Conservation (phyloP, 2,888 invertebrate genomes). For the Horisme vitalbata region DNA sequence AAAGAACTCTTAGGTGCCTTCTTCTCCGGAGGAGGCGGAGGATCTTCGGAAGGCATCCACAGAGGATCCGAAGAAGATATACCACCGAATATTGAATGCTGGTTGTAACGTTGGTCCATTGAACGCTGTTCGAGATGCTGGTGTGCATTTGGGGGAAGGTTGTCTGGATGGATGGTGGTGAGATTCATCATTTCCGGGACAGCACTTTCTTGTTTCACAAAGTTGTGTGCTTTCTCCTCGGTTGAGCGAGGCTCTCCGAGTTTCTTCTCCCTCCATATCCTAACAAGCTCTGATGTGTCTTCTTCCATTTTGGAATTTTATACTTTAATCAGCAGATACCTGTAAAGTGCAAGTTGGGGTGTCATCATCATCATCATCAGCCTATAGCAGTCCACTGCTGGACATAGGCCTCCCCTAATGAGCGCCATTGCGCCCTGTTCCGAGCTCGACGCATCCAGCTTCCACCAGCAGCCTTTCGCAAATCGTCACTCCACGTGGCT, state of each 20-base stretch:
- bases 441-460: too few relatives aligned
- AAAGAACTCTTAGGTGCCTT: conserved; percentile 30
- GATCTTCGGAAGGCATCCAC: conserved; percentile 30
- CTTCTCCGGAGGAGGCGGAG: conserved; percentile 15
- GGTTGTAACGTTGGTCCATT: conserved; percentile 12
- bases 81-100: conserved; percentile 30
- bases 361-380: too few relatives aligned
- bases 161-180: conserved; percentile 22
- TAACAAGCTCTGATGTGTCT: conserved; percentile 20
- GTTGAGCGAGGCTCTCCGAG: conserved; percentile 10
- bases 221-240: conserved; percentile 21
- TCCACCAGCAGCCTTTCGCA: too few relatives aligned
- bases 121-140: conserved; percentile 17
- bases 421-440: too few relatives aligned
- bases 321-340: background rate
- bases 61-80: conserved; percentile 17
- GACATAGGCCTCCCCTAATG: too few relatives aligned
- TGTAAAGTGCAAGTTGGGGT: background rate
- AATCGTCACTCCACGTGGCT: too few relatives aligned
- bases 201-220: conserved; percentile 18
- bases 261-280: conserved; percentile 24
- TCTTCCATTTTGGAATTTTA: conserved; percentile 10
- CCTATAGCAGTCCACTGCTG: too few relatives aligned
- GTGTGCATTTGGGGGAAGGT: conserved; percentile 14
- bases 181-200: conserved; percentile 23